phyloP scores from a whole-genome alignment of 2,888 invertebrate genomes.

The Macroteleia sp. region DNA sequence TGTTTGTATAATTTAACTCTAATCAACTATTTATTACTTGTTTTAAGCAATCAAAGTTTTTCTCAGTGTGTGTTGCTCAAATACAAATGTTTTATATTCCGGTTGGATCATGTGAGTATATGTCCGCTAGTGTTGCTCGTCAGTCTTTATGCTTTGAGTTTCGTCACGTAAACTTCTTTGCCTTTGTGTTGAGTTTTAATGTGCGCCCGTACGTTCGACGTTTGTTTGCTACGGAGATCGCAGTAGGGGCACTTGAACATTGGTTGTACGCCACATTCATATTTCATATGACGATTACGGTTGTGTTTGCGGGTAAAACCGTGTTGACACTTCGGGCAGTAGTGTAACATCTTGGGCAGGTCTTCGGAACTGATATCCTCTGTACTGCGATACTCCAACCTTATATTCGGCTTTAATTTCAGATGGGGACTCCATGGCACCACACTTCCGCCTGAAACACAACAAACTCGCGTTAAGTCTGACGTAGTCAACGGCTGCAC shows the following conservation, averaged over 20 bases:
- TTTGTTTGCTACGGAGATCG: constrained; percentile 72
- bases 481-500: background rate
- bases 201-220: constrained; percentile 74
- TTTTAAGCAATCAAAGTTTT: no score
- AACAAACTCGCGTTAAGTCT: constrained; percentile 29
- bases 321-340: constrained; percentile 73
- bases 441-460: constrained; percentile 33
- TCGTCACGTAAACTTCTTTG: constrained; percentile 66
- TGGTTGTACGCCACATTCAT: constrained; percentile 73
- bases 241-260: constrained; percentile 78
- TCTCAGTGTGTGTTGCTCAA: background rate
- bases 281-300: constrained; percentile 75
- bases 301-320: constrained; percentile 75
- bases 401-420: constrained; percentile 8
- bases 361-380: constrained; percentile 14
- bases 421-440: constrained; percentile 9
- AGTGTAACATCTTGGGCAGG: constrained; percentile 50
- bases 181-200: constrained; percentile 72
- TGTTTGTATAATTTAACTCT: no score
- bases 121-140: background rate
- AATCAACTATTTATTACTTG: no score
- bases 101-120: no score
- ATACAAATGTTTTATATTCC: no score
- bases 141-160: constrained; percentile 59
- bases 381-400: background rate